Conservation (phyloP, 2,113 vertebrate genomes). For the Brachyhypopomus gauderio region DNA sequence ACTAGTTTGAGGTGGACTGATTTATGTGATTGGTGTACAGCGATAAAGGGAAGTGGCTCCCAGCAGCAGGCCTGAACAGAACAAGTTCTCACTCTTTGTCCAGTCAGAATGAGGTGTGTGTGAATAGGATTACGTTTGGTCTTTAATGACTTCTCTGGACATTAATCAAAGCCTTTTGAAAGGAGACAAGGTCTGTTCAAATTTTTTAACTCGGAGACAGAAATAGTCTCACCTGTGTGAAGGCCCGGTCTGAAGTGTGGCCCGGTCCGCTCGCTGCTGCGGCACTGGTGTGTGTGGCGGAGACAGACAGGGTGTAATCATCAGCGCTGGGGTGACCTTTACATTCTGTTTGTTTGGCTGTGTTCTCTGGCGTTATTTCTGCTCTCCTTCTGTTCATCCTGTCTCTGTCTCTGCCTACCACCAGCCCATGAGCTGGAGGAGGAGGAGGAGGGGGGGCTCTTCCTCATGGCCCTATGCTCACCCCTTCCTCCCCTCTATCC, state of each 20-base stretch:
- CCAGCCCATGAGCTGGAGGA: too few species aligned
- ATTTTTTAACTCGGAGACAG: constrained; percentile 39
- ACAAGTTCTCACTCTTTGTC: background rate
- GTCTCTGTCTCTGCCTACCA: background rate
- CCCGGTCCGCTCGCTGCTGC: background rate
- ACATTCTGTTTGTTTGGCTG: constrained; percentile 13
- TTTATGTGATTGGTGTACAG: constrained; percentile 24
- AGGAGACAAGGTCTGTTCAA: constrained; percentile 40
- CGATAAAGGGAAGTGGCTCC: constrained; percentile 3
- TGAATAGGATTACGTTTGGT: constrained; percentile 29
- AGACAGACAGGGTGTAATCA: background rate
- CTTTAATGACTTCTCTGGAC: constrained; percentile 40
- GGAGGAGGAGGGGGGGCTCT: background rate
- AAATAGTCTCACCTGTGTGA: constrained; percentile 36
- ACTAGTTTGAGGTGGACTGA: background rate
- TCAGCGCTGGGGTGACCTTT: background rate
- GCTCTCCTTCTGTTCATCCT: background rate
- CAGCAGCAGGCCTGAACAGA: constrained; percentile 16
- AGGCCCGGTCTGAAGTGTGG: background rate
- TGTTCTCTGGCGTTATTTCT: background rate
- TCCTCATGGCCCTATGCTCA: background rate
- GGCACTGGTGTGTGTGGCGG: background rate
- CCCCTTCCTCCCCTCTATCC: too few species aligned
- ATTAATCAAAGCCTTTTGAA: constrained; percentile 43
- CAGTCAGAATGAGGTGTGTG: constrained; percentile 26